Base-by-base conservation (phyloP, 2,113 vertebrate genomes). In the Caranx ignobilis region DNA sequence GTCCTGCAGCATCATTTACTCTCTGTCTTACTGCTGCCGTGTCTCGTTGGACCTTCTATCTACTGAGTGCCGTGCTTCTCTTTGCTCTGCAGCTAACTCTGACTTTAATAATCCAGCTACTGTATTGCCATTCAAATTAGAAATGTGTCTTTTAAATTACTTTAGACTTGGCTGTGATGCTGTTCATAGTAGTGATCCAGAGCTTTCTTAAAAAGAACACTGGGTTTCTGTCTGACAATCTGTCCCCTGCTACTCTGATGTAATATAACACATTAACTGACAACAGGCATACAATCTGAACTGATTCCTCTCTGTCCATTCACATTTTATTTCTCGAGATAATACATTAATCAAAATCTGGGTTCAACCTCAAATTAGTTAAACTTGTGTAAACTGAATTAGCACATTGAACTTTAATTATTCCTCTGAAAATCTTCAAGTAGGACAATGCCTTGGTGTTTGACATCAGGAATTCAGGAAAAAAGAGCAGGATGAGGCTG, bases 1-100 rank as follows among this genome's bases (percentile, higher is more conserved):
- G 79, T 84, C 71, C 57, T 50, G 61, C 35, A 47, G 67, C 59
- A 60, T 79, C 55, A 60, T 77, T 79, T 77, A 74, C 65, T 59
- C 75, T 6, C 62, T 4, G n/a, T 64, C 57, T 62, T 21, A 47
- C 62, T 21, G 45, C 52, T 43, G 13, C 11, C 43, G 34, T 8
- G 37, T 34, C 16, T 62, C 26, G 21, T 16, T 72, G 19, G n/a
- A 64, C 18, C 45, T 35, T 41, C 19, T 37, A 19, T 59, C 71
- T 31, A 52, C 35, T 56, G 9, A 9, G 18, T n/a, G 13, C 2
- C 9, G 11, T 10, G 11, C 41, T 11, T 57, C 60, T 35, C 37
- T 79, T 60, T 55, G 48, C 79, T 74, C 41, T 34, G 39, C 71
- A 15, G 45, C 47, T 34, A 32, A 63, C 9, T 35, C 1, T 31